Evolutionary conservation across 2,797 vertebrate genomes (phyloP).

Genomic region (Diplodus sargus): DNA sequence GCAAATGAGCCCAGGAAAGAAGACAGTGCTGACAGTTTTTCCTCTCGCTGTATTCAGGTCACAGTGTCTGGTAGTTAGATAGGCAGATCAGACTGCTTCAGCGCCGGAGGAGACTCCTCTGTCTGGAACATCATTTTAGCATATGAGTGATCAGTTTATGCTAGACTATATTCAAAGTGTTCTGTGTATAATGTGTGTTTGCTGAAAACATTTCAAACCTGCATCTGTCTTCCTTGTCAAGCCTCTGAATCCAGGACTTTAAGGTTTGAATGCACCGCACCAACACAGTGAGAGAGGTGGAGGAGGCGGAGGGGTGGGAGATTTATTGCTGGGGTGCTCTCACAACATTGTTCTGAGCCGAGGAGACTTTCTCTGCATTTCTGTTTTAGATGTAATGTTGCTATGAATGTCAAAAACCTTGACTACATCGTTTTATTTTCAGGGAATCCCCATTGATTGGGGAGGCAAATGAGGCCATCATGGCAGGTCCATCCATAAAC

Average conservation of each 20-base stretch:
- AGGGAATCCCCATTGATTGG: constrained; percentile 4
- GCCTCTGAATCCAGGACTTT: constrained; percentile 26
- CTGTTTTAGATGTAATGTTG: constrained; percentile 13
- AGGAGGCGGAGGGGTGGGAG: neutral
- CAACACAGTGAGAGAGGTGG: neutral
- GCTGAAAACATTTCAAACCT: constrained; percentile 42
- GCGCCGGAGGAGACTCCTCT: constrained; percentile 66
- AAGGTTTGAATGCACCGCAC: constrained; percentile 28
- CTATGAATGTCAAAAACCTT: constrained; percentile 7
- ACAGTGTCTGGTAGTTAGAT: constrained; percentile 70
- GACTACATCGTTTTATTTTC: neutral
- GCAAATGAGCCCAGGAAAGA: constrained; percentile 65
- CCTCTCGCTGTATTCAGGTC: constrained; percentile 70
- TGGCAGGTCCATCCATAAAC: neutral
- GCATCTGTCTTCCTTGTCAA: constrained; percentile 42
- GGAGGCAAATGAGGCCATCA: neutral
- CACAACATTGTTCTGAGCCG: constrained; percentile 8
- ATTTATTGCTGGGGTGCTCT: constrained; percentile 8
- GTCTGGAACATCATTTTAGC: constrained; percentile 66
- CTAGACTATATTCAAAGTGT: constrained; percentile 46
- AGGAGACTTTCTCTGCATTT: constrained; percentile 12
- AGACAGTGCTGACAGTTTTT: constrained; percentile 56
- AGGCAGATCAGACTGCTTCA: constrained; percentile 67
- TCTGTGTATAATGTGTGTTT: constrained; percentile 52
- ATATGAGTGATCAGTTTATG: constrained; percentile 61